Conservation (phyloP, 1,140 invertebrate species). For the Drosophila leontia region DNA sequence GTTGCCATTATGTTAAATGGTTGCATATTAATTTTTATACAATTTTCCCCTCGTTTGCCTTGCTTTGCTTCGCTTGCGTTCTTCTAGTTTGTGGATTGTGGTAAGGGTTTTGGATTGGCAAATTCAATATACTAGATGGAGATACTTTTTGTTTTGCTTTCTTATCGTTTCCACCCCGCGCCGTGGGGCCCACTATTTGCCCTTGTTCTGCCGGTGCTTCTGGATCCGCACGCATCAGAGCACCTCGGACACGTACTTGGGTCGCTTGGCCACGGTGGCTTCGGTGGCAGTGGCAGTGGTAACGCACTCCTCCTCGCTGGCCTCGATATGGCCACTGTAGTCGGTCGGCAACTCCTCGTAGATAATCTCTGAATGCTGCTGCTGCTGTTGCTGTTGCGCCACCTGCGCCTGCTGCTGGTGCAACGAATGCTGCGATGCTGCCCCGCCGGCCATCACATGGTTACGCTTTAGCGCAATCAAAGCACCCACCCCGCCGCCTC, state of each 20-base stretch:
- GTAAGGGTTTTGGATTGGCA: constrained; percentile 55
- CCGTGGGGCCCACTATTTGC: constrained; percentile 60
- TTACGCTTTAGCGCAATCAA: constrained; percentile 80
- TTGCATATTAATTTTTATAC: constrained; percentile 57
- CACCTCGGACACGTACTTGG: constrained; percentile 82
- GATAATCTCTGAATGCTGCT: constrained; percentile 79
- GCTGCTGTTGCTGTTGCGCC: constrained; percentile 60
- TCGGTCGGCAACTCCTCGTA: constrained; percentile 82
- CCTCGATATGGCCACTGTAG: constrained; percentile 82
- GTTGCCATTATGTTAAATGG: constrained; percentile 57
- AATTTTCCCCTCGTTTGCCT: constrained; percentile 26
- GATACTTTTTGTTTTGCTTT: constrained; percentile 71
- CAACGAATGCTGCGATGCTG: constrained; percentile 54
- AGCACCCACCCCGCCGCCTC: constrained; percentile 66
- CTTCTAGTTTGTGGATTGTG: constrained; percentile 17
- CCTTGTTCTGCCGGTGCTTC: constrained; percentile 69
- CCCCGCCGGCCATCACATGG: constrained; percentile 73
- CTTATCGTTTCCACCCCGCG: constrained; percentile 26
- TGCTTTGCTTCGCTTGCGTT: constrained; percentile 25
- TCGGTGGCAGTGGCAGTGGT: constrained; percentile 55
- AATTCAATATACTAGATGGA: constrained; percentile 84
- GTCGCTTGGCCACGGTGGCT: constrained; percentile 68
- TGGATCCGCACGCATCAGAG: constrained; percentile 83
- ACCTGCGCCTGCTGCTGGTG: constrained; percentile 64
- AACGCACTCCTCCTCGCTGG: constrained; percentile 73